phyloP scores from a whole-genome alignment of 2,113 vertebrate species.

The Cisticola juncidis region DNA sequence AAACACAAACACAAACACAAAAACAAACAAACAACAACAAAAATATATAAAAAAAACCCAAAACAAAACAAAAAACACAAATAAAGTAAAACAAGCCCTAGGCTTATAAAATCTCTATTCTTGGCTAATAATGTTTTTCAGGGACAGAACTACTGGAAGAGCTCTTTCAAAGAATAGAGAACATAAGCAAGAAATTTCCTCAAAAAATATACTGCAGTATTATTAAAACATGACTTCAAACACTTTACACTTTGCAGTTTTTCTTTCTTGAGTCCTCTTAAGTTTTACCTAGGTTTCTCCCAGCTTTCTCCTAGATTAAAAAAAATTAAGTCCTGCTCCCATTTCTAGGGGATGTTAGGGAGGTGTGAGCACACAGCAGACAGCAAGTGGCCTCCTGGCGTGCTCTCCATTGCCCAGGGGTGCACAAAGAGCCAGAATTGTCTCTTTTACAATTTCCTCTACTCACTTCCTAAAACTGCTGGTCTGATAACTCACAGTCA shows the following conservation, averaged over 20 bases:
- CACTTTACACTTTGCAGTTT: not conserved
- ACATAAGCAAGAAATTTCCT: not conserved
- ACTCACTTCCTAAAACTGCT: not conserved
- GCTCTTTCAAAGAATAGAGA: not conserved
- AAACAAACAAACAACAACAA: not conserved
- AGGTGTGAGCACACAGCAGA: not conserved
- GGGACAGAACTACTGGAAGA: not conserved
- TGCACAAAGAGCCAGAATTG: fast-evolving
- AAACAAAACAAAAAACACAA: not conserved
- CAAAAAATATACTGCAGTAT: not conserved
- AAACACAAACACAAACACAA: not conserved
- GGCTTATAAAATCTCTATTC: not conserved
- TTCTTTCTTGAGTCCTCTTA: not conserved
- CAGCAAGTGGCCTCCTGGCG: not conserved
- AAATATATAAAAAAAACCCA: no score
- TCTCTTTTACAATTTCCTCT: not conserved
- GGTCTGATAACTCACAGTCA: not conserved
- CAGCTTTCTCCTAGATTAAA: not conserved
- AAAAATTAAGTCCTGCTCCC: not conserved
- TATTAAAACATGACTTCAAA: not conserved
- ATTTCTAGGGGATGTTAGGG: not conserved
- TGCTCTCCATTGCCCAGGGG: not conserved
- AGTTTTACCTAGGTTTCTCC: not conserved
- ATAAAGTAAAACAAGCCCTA: no score
- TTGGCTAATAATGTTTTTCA: not conserved